Conservation (phyloP, 2,888 invertebrate genomes). For the Auanema freiburgensis region DNA sequence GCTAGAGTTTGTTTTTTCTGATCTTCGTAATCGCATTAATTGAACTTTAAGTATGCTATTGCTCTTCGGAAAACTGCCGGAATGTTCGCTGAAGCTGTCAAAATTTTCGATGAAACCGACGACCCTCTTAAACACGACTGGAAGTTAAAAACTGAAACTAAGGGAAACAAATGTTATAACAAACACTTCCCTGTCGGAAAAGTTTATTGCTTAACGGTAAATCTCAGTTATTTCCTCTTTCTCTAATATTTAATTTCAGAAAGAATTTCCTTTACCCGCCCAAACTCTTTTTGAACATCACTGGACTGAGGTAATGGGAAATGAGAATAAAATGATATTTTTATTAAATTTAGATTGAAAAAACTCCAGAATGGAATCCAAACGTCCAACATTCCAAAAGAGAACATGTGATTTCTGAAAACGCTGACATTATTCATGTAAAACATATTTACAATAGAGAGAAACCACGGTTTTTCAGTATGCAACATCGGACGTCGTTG, state of each 20-base stretch:
- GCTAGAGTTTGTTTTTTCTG: slow-evolving; percentile 3
- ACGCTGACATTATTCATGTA: slow-evolving; percentile 24
- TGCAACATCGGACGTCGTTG: slow-evolving; percentile 24
- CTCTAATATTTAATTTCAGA: background rate
- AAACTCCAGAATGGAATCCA: slow-evolving; percentile 24
- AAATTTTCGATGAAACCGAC: slow-evolving; percentile 17
- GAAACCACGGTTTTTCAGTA: slow-evolving; percentile 17
- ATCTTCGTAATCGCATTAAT: background rate
- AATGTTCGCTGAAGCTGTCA: slow-evolving; percentile 17
- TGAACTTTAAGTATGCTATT: slow-evolving; percentile 5
- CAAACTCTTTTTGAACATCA: slow-evolving; percentile 22
- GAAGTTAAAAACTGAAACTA: slow-evolving; percentile 23
- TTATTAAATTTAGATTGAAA: slow-evolving; percentile 17
- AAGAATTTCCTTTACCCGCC: slow-evolving; percentile 13
- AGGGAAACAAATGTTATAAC: slow-evolving; percentile 27
- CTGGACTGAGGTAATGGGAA: slow-evolving; percentile 18
- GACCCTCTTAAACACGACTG: slow-evolving; percentile 11
- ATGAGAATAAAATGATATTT: slow-evolving; percentile 1
- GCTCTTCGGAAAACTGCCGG: slow-evolving; percentile 17
- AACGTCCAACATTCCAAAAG: slow-evolving; percentile 15
- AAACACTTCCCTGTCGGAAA: slow-evolving; percentile 25
- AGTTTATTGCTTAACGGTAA: slow-evolving; percentile 16
- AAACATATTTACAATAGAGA: background rate
- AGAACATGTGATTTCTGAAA: slow-evolving; percentile 7
- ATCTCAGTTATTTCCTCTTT: background rate